Conservation (phyloP, 2,113 vertebrate species). For the Alligator mississippiensis region DNA sequence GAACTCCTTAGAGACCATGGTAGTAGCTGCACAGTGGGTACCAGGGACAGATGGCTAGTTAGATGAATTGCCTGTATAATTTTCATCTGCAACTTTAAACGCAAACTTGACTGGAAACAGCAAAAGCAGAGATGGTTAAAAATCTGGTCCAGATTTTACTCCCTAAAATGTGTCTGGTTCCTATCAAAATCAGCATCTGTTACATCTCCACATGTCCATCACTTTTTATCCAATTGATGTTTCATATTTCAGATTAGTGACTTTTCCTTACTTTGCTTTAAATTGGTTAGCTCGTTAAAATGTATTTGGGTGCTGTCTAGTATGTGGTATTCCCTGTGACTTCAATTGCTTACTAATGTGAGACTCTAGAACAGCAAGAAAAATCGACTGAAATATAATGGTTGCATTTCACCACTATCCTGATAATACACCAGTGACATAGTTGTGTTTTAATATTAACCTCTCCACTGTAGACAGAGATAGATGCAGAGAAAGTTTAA, state of each 20-base stretch:
- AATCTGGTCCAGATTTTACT: not conserved
- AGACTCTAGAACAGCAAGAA: not conserved
- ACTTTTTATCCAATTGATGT: not conserved
- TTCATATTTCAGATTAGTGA: not conserved
- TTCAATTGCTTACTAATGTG: not conserved
- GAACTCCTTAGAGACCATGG: not conserved
- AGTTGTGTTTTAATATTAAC: not conserved
- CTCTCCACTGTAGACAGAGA: not conserved
- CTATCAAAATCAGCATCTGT: rapidly evolving
- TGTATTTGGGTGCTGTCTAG: not conserved
- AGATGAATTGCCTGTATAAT: not conserved
- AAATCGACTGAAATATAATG: not conserved
- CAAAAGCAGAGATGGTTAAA: not conserved
- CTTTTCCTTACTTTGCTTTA: not conserved
- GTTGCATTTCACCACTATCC: not conserved
- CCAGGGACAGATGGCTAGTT: not conserved
- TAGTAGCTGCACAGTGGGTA: not conserved
- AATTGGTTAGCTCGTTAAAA: not conserved
- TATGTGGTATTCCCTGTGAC: not conserved
- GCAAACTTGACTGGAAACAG: not conserved
- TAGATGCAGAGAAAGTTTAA: slow-evolving; percentile 6
- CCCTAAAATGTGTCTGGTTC: not conserved
- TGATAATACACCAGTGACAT: not conserved
- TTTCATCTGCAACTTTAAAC: not conserved
- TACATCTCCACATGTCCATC: not conserved